phyloP scores from a whole-genome alignment of 2,888 invertebrate genomes.

The Leptarthrus brevirostris region DNA sequence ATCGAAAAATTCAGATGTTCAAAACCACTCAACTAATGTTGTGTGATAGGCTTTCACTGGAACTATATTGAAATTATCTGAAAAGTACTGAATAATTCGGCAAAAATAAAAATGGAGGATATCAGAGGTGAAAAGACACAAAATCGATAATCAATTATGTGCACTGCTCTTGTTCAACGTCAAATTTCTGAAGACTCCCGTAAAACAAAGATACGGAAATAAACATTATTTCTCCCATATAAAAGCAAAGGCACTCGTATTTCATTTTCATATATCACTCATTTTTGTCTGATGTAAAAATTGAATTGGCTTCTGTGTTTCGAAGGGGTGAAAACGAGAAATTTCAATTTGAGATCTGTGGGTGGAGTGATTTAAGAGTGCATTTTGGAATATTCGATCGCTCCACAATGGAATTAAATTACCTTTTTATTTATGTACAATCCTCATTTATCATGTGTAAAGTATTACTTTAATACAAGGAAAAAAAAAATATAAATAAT shows the following conservation, averaged over 20 bases:
- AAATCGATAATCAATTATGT: slow-evolving; percentile 37
- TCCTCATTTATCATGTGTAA: slow-evolving; percentile 5
- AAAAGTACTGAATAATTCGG: too few species aligned
- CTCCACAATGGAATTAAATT: slow-evolving; percentile 16
- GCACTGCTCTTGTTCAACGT: slow-evolving; percentile 22
- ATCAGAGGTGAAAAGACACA: slow-evolving; percentile 1
- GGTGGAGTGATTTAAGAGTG: slow-evolving; percentile 19
- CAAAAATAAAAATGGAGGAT: slow-evolving; percentile 9
- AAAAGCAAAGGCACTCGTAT: slow-evolving; percentile 4
- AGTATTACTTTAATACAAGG: too few species aligned
- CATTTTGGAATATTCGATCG: slow-evolving; percentile 26
- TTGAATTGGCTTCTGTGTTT: slow-evolving; percentile 13
- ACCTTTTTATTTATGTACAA: slow-evolving; percentile 17
- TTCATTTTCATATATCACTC: slow-evolving; percentile 24
- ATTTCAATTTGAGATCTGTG: slow-evolving; percentile 22
- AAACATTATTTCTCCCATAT: slow-evolving; percentile 6
- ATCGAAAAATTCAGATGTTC: too few species aligned
- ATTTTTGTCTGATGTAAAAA: slow-evolving; percentile 29
- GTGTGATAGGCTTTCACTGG: too few species aligned
- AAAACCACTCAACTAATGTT: too few species aligned
- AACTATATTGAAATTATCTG: too few species aligned
- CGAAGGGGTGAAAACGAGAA: slow-evolving; percentile 14
- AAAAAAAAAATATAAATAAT: too few species aligned
- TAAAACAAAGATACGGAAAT: slow-evolving; percentile 22
- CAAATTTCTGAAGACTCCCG: slow-evolving; percentile 24